Conservation (phyloP, 2,797 vertebrate genomes). For the Lerista edwardsae region DNA sequence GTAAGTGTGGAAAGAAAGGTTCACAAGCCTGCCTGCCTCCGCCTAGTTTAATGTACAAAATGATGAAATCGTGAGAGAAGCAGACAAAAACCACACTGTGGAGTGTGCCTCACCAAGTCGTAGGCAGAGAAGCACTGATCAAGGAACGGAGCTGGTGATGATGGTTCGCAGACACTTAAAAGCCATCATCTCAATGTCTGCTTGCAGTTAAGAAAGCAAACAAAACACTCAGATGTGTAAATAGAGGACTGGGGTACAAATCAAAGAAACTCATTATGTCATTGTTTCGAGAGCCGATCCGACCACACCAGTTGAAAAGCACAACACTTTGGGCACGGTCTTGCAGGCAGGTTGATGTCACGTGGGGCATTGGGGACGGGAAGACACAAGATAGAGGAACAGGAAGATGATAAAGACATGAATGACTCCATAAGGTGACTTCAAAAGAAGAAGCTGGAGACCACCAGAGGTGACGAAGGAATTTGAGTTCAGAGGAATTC, state of each 20-base stretch:
- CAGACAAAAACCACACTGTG: conserved; percentile 62
- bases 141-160: conserved; percentile 64
- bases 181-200: conserved; percentile 74
- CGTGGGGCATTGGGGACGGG: conserved; percentile 4
- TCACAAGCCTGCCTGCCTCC: background rate
- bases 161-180: conserved; percentile 75
- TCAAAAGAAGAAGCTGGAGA: background rate
- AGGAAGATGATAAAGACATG: background rate
- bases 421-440: background rate
- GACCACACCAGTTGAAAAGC: conserved; percentile 57
- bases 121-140: conserved; percentile 51
- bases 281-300: conserved; percentile 62
- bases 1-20: background rate
- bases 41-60: conserved; percentile 56
- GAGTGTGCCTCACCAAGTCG: conserved; percentile 51
- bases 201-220: conserved; percentile 79
- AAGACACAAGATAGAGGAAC: conserved; percentile 1
- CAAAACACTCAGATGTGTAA: conserved; percentile 73
- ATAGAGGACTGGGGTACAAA: conserved; percentile 69
- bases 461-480: no score
- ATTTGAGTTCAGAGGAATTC: background rate
- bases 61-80: conserved; percentile 47
- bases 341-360: conserved; percentile 34
- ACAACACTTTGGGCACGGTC: conserved; percentile 38
- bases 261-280: conserved; percentile 65